A percentile compares a stretch with the other conserved stretches of the same genome.
phyloP scores from a whole-genome alignment of 1,140 invertebrate genomes.

The Lethrus apterus region DNA sequence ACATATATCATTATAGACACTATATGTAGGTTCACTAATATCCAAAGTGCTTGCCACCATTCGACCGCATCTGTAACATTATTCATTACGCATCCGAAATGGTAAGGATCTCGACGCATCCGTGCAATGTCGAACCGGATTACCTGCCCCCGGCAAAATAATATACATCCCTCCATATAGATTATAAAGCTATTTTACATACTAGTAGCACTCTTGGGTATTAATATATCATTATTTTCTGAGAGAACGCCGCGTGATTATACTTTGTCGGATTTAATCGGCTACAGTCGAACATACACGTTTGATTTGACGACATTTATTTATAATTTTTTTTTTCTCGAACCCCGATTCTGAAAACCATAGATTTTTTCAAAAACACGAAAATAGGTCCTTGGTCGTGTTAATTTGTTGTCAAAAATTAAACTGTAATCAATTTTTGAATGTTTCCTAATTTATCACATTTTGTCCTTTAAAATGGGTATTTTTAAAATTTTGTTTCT shows the following conservation, averaged over 20 bases:
- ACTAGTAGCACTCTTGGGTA: slow-evolving; percentile 35
- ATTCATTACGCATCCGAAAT: not conserved
- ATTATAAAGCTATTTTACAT: slow-evolving; percentile 39
- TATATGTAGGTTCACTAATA: slow-evolving; percentile 32
- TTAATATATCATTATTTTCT: slow-evolving; percentile 35
- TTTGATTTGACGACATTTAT: too few relatives aligned
- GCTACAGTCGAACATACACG: too few relatives aligned
- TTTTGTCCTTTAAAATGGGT: too few relatives aligned
- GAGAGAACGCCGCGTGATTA: slow-evolving; percentile 24
- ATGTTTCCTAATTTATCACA: too few relatives aligned
- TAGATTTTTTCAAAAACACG: too few relatives aligned
- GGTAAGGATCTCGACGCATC: not conserved
- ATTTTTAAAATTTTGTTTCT: too few relatives aligned
- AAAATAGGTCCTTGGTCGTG: too few relatives aligned
- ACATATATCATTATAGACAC: slow-evolving; percentile 35
- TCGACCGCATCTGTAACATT: slow-evolving; percentile 1
- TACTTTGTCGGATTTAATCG: not conserved
- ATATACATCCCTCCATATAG: slow-evolving; percentile 36
- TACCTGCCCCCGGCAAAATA: slow-evolving; percentile 24
- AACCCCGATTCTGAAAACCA: too few relatives aligned
- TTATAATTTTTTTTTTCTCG: too few relatives aligned
- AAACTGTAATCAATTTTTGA: too few relatives aligned
- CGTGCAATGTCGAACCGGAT: not conserved
- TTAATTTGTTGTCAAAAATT: too few relatives aligned
- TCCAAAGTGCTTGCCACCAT: slow-evolving; percentile 15